Evolutionary conservation across 2,888 invertebrate species (phyloP).

Genomic region (Ectropis crepuscularia): DNA sequence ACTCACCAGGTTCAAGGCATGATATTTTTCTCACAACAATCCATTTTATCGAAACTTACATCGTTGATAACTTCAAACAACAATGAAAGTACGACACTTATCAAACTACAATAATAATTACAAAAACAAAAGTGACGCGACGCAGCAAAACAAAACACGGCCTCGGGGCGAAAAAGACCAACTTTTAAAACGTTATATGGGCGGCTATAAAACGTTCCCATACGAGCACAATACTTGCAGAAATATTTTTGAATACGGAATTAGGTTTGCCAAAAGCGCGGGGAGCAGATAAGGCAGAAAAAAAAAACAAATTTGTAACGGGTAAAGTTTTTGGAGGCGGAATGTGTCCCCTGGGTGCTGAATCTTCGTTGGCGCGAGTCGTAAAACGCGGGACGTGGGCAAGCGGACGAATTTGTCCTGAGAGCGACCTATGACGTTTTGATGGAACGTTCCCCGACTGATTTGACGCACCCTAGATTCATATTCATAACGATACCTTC

Average conservation of each 20-base stretch:
- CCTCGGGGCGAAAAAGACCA: constrained; percentile 75
- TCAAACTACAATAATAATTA: constrained; percentile 79
- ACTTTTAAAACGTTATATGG: constrained; percentile 85
- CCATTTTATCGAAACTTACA: constrained; percentile 37
- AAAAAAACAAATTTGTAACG: constrained; percentile 85
- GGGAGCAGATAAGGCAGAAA: constrained; percentile 83
- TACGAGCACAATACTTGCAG: constrained; percentile 84
- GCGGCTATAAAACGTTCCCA: constrained; percentile 81
- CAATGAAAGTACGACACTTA: constrained; percentile 64
- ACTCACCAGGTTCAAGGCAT: constrained; percentile 22
- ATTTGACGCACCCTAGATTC: constrained; percentile 80
- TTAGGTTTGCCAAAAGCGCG: constrained; percentile 84
- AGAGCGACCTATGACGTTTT: constrained; percentile 84
- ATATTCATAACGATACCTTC: constrained; percentile 81
- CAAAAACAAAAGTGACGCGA: constrained; percentile 62
- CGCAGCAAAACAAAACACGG: constrained; percentile 59
- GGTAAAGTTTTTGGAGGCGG: constrained; percentile 85
- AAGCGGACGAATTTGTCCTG: constrained; percentile 83
- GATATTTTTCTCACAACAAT: constrained; percentile 29
- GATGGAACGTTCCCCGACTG: constrained; percentile 81
- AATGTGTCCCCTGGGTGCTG: constrained; percentile 84
- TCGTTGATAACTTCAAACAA: constrained; percentile 41
- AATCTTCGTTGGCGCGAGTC: constrained; percentile 83
- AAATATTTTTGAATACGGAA: constrained; percentile 85
- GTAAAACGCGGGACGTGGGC: constrained; percentile 84